Evolutionary conservation across 2,113 vertebrate species (phyloP), one percentile per base, ranked within the genome.

Genomic region (Brachyhypopomus occidentalis): DNA sequence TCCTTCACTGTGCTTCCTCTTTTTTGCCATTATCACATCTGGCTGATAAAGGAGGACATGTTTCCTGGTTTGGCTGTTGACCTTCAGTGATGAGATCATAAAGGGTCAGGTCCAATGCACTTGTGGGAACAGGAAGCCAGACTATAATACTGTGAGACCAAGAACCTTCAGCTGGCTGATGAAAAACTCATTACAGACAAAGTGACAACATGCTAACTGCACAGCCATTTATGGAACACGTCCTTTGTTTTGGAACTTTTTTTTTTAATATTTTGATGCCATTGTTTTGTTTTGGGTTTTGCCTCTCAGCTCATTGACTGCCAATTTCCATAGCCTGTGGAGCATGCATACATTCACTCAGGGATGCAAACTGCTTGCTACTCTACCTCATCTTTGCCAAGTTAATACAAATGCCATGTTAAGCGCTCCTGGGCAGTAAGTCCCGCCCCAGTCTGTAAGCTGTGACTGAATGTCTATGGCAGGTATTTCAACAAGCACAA

Each of bases 41-140:
- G 77, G 34, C 70, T 77, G 77, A 83, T 85, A 80, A 67, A 79
- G 45, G 64, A 74, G 59, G 45, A 79, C 60, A 66, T 72, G 79
- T 73, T 83, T 85, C 84, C 84, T 79, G 77, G 72, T 80, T 83
- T 79, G 66, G 58, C 36, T 76, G 80, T 80, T 85, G 84, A 83
- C 84, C 72, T 85, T 85, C 34, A 75, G 77, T 77, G 72, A 79
- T 79, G 76, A 85, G 77, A 56, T 83, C 84, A 79, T n/a, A 22
- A 69, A 36, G 17, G 72, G 80, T 72, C 64, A 83, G 38, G 20
- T 75, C 41, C 36, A 72, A 55, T 72, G 63, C 63, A 62, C 80
- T 62, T 59, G 25, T 73, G 84, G 66, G 84, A 80, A 85, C 78
- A 79, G 58, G 67, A 75, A 83, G 59, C 72, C 36, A 83, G 77